These are phyloP conservation scores for Syngnathus scovelli DNA, from an alignment of 2,113 vertebrate species.

Conservation along the genomic window DNA sequence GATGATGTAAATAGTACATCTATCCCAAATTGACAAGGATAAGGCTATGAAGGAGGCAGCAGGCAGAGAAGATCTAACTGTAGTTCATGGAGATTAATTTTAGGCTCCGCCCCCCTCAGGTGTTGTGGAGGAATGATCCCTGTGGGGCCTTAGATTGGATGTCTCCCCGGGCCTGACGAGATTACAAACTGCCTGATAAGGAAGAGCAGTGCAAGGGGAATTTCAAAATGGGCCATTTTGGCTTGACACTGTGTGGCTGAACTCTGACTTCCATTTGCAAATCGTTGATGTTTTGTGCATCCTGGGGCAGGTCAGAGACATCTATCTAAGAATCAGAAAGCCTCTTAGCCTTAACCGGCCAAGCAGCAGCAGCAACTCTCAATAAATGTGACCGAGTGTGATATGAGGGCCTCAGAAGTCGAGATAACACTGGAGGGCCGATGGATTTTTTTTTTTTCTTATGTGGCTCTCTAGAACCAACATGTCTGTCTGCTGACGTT, in stretches of 20 bases:
- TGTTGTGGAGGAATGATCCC: conserved; percentile 43
- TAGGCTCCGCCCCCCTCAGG: conserved; percentile 32
- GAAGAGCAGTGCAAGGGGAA: conserved; percentile 40
- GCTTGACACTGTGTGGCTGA: conserved; percentile 25
- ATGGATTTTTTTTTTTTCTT: conserved; percentile 47
- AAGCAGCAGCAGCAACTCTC: conserved; percentile 18
- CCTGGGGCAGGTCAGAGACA: conserved; percentile 41
- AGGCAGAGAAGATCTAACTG: conserved; percentile 28
- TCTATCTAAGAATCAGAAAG: conserved; percentile 45
- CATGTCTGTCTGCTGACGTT: conserved; percentile 29
- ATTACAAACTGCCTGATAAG: conserved; percentile 67
- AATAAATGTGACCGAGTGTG: conserved; percentile 39
- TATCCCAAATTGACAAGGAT: not conserved
- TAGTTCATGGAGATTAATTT: conserved; percentile 35
- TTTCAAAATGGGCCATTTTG: conserved; percentile 58
- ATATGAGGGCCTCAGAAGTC: conserved; percentile 33
- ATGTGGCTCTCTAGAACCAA: conserved; percentile 45
- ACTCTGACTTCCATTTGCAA: conserved; percentile 50
- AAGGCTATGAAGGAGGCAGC: conserved; percentile 37
- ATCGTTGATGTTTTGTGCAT: conserved; percentile 49
- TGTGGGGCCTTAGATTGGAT: conserved; percentile 44
- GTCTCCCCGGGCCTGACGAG: conserved; percentile 45
- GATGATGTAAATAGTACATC: not conserved
- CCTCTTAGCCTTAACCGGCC: conserved; percentile 36
- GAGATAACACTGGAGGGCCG: conserved; percentile 41